A percentile compares a stretch with the other conserved stretches of the same genome.
phyloP scores from a whole-genome alignment of 2,797 vertebrate species.

The Coregonus ussuriensis region DNA sequence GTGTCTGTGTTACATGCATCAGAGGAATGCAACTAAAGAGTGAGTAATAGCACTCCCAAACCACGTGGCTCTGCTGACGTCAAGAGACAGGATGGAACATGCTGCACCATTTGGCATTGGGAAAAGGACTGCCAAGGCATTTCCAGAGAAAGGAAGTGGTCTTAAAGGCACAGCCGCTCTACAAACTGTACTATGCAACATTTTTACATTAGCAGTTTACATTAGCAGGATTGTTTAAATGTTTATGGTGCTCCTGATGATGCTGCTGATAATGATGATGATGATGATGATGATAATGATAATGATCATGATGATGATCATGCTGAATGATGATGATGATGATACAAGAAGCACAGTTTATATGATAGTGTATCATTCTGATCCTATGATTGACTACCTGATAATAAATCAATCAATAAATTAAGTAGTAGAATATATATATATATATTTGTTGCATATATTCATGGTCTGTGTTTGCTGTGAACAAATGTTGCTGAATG shows the following conservation, averaged over 20 bases:
- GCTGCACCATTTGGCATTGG: slow-evolving; percentile 44
- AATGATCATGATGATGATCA: too few relatives aligned
- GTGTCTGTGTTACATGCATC: slow-evolving; percentile 52
- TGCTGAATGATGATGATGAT: neutral
- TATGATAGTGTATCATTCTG: neutral
- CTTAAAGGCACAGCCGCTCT: slow-evolving; percentile 36
- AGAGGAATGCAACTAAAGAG: slow-evolving; percentile 69
- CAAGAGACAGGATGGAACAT: slow-evolving; percentile 67
- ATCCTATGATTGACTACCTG: neutral
- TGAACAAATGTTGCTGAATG: neutral
- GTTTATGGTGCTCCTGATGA: neutral
- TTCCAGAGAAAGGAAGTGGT: slow-evolving; percentile 65
- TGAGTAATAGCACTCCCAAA: slow-evolving; percentile 77
- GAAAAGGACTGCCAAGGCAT: slow-evolving; percentile 76
- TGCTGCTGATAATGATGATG: neutral
- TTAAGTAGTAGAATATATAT: neutral
- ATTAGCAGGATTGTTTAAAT: slow-evolving; percentile 20
- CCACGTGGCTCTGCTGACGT: slow-evolving; percentile 69
- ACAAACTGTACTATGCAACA: slow-evolving; percentile 12
- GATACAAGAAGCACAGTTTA: neutral
- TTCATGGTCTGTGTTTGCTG: neutral
- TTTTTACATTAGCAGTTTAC: slow-evolving; percentile 14
- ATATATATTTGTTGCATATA: too few relatives aligned
- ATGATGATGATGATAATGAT: neutral
- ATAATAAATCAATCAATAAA: neutral